Conservation (phyloP, 2,888 invertebrate genomes). For the Papilio protenor region DNA sequence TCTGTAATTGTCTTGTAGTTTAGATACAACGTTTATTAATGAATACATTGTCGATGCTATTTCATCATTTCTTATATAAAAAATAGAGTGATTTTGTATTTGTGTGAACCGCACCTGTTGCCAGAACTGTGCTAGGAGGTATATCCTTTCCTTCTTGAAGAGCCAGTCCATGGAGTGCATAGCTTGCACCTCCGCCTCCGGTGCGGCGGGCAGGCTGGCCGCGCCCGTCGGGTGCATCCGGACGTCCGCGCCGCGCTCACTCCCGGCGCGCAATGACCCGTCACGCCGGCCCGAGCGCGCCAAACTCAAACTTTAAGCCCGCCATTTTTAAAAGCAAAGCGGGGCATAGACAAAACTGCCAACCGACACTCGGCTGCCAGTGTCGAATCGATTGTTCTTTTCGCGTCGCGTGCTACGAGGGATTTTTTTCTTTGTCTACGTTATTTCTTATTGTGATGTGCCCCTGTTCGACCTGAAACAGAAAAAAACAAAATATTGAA, state of each 20-base stretch:
- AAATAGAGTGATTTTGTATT: background rate
- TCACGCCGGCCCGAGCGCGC: slow-evolving; percentile 54
- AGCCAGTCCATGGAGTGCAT: slow-evolving; percentile 99
- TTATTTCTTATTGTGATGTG: slow-evolving; percentile 68
- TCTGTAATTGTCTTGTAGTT: slow-evolving; percentile 34
- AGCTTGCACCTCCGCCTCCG: slow-evolving; percentile 95
- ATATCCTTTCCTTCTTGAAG: slow-evolving; percentile 97
- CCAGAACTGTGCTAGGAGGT: slow-evolving; percentile 97
- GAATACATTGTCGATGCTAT: background rate
- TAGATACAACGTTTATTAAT: slow-evolving; percentile 21
- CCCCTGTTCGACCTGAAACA: slow-evolving; percentile 73
- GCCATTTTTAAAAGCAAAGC: slow-evolving; percentile 51
- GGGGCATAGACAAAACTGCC: slow-evolving; percentile 33
- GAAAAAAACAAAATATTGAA: slow-evolving; percentile 74
- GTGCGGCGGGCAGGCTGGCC: slow-evolving; percentile 90
- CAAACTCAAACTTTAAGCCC: slow-evolving; percentile 57
- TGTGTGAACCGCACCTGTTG: slow-evolving; percentile 91
- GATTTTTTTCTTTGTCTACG: slow-evolving; percentile 56
- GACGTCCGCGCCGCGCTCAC: slow-evolving; percentile 69
- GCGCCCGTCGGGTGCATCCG: slow-evolving; percentile 91
- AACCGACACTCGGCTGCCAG: slow-evolving; percentile 49
- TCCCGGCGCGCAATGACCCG: slow-evolving; percentile 70
- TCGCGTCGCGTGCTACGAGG: slow-evolving; percentile 58
- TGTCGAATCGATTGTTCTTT: slow-evolving; percentile 67
- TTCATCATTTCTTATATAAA: slow-evolving; percentile 51